Evolutionary conservation across 2,888 invertebrate species (phyloP).

Genomic region (Steinernema carpocapsae): DNA sequence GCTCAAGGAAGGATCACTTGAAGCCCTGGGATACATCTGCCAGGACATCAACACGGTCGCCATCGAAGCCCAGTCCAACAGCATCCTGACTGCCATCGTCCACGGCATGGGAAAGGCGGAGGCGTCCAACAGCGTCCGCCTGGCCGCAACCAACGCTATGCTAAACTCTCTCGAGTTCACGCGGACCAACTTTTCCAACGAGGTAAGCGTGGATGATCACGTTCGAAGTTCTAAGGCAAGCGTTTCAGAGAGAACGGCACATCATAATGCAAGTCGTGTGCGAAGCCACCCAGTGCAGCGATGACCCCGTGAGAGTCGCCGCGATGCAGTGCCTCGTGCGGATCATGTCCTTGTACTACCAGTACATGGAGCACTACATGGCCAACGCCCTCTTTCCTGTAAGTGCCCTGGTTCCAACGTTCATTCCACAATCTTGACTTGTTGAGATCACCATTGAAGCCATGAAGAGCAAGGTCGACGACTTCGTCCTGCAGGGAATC

Average conservation of each 20-base stretch:
- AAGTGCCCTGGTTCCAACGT: slow-evolving; percentile 65
- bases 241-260: slow-evolving; percentile 82
- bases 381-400: slow-evolving; percentile 91
- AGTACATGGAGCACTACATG: slow-evolving; percentile 99
- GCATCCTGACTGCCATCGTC: slow-evolving; percentile 95
- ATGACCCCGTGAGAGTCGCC: slow-evolving; percentile 85
- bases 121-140: slow-evolving; percentile 81
- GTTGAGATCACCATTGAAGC: slow-evolving; percentile 92
- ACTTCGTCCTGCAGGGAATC: slow-evolving; percentile 81
- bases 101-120: slow-evolving; percentile 96
- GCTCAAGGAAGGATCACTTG: slow-evolving; percentile 93
- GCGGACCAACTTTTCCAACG: slow-evolving; percentile 95
- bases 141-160: slow-evolving; percentile 94
- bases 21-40: slow-evolving; percentile 97
- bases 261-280: slow-evolving; percentile 99
- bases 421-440: slow-evolving; percentile 40
- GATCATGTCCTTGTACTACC: slow-evolving; percentile 96
- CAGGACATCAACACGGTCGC: slow-evolving; percentile 81
- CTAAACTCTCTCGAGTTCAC: slow-evolving; percentile 98
- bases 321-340: slow-evolving; percentile 97
- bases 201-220: too few species aligned
- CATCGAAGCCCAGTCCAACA: slow-evolving; percentile 87
- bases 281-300: slow-evolving; percentile 92
- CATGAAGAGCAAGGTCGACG: slow-evolving; percentile 83
- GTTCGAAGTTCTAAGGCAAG: too few species aligned